A percentile compares a stretch with the other conserved stretches of the same genome.
phyloP scores from a whole-genome alignment of 2,797 vertebrate species.

The Centropyge bicolor region DNA sequence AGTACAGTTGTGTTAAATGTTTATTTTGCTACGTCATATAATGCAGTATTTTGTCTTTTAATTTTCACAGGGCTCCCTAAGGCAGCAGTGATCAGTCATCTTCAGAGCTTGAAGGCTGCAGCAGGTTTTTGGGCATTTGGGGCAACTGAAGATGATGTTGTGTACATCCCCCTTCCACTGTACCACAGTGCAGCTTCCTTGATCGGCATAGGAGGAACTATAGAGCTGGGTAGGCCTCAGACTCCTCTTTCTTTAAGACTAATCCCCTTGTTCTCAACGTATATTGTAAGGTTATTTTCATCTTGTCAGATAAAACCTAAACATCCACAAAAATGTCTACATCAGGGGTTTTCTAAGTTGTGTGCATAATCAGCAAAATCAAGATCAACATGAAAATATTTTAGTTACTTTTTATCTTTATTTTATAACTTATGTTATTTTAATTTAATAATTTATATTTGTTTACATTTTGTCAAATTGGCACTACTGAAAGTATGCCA shows the following conservation, averaged over 20 bases:
- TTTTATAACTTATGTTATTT: too few species aligned
- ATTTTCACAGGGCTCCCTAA: constrained; percentile 90
- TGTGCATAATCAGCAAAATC: too few species aligned
- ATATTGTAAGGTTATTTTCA: background rate
- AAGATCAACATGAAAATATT: too few species aligned
- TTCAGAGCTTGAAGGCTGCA: constrained; percentile 90
- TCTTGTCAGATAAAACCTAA: background rate
- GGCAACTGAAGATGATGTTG: constrained; percentile 82
- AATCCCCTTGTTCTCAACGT: background rate
- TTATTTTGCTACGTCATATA: background rate
- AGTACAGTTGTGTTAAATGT: background rate
- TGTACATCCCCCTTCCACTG: constrained; percentile 92
- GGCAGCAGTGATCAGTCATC: constrained; percentile 91
- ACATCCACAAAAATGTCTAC: background rate
- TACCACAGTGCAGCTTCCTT: constrained; percentile 93
- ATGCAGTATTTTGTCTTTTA: background rate
- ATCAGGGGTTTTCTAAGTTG: too few species aligned
- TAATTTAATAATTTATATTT: too few species aligned
- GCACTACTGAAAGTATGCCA: background rate
- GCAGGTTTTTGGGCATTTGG: constrained; percentile 90
- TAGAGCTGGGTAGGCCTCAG: constrained; percentile 89
- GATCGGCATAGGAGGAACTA: constrained; percentile 90
- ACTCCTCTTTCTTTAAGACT: background rate
- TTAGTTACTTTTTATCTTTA: too few species aligned
- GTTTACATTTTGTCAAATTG: background rate